A percentile compares a stretch with the other conserved stretches of the same genome.
Conservation (phyloP, 2,113 vertebrate species). For the Boleophthalmus pectinirostris region DNA sequence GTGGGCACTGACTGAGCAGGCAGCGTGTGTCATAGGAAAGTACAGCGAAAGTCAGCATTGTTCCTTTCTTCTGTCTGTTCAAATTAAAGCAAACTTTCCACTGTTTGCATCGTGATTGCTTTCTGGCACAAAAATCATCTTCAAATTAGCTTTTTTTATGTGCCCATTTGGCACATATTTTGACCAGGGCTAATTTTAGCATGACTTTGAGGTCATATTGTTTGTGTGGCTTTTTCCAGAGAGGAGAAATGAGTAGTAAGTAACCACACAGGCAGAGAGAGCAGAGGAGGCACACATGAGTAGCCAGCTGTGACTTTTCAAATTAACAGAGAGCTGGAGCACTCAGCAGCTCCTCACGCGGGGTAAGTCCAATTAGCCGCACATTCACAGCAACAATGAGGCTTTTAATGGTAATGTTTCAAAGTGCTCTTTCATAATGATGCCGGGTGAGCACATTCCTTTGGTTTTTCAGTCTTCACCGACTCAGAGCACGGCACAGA, state of each 20-base stretch:
- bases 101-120: constrained; percentile 21
- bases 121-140: constrained; percentile 17
- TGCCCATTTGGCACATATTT: constrained; percentile 21
- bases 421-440: constrained; percentile 45
- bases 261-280: constrained; percentile 32
- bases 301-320: constrained; percentile 66
- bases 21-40: constrained; percentile 30
- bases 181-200: constrained; percentile 25
- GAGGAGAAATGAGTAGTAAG: constrained; percentile 32
- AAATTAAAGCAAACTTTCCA: constrained; percentile 34
- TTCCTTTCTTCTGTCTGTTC: constrained; percentile 15
- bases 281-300: constrained; percentile 42
- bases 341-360: constrained; percentile 45
- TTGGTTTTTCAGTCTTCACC: constrained; percentile 35
- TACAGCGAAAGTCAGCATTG: constrained; percentile 14
- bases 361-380: constrained; percentile 57
- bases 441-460: constrained; percentile 37
- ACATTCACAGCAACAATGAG: constrained; percentile 49
- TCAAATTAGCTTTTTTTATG: constrained; percentile 24
- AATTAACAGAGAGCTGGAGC: constrained; percentile 48
- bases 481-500: neutral
- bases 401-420: constrained; percentile 47
- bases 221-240: constrained; percentile 41
- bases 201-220: constrained; percentile 23
- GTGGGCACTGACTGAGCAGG: constrained; percentile 44